A percentile compares a stretch with the other conserved stretches of the same genome.
Evolutionary conservation across 2,888 invertebrate species (phyloP).

Genomic region (Andrena marginata): DNA sequence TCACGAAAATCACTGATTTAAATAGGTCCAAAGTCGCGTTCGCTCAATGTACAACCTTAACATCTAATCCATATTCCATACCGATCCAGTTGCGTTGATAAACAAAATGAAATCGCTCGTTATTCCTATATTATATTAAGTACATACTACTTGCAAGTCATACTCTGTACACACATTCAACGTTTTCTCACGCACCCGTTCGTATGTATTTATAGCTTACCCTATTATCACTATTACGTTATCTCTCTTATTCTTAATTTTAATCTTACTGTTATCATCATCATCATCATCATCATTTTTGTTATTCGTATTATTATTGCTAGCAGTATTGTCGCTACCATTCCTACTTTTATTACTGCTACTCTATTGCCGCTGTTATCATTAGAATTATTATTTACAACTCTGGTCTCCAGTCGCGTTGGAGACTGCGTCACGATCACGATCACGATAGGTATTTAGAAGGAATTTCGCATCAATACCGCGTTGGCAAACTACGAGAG

Average conservation of each 20-base stretch:
- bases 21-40: conserved; percentile 24
- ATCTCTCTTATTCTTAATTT: conserved; percentile 3
- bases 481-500: background rate
- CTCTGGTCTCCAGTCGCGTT: conserved; percentile 30
- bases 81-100: conserved; percentile 20
- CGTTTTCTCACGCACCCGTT: background rate
- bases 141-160: background rate
- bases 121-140: too few species aligned
- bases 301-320: background rate
- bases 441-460: conserved; percentile 1
- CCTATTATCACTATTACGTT: background rate
- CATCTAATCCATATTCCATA: conserved; percentile 18
- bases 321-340: background rate
- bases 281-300: background rate
- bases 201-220: background rate
- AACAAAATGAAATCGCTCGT: conserved; percentile 12
- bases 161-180: background rate
- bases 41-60: conserved; percentile 28
- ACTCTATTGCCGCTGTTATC: background rate
- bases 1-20: conserved; percentile 64
- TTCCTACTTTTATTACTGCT: background rate
- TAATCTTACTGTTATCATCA: background rate
- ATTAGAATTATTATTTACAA: conserved; percentile 26
- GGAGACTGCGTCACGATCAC: conserved; percentile 21
- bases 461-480: background rate